Evolutionary conservation across 2,888 invertebrate genomes (phyloP).

Genomic region (Drosophila melanosoma): DNA sequence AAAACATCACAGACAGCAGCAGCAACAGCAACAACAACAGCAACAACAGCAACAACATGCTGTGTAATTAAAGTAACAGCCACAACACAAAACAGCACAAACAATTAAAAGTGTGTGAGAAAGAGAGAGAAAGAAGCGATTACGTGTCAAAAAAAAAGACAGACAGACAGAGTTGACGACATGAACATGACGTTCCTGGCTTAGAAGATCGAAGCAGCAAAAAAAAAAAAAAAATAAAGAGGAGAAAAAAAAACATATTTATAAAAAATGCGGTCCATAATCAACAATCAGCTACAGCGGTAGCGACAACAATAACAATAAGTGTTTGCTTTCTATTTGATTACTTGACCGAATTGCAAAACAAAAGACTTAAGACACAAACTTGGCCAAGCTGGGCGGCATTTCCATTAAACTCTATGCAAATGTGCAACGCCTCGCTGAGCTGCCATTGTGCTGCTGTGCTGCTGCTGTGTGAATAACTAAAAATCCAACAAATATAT

Average conservation of each 20-base stretch:
- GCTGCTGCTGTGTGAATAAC: slow-evolving; percentile 37
- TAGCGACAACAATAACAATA: slow-evolving; percentile 40
- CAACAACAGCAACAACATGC: slow-evolving; percentile 46
- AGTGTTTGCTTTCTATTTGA: slow-evolving; percentile 74
- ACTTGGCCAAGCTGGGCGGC: slow-evolving; percentile 46
- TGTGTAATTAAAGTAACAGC: slow-evolving; percentile 72
- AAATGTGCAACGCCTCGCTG: slow-evolving; percentile 78
- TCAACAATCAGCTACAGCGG: slow-evolving; percentile 42
- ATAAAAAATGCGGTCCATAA: slow-evolving; percentile 29
- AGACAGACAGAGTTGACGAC: slow-evolving; percentile 35
- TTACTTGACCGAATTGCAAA: slow-evolving; percentile 71
- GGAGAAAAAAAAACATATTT: not conserved
- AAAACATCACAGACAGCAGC: slow-evolving; percentile 1
- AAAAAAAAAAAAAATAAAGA: not conserved
- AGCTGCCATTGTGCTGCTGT: slow-evolving; percentile 24
- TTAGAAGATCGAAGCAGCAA: slow-evolving; percentile 18
- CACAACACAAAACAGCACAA: slow-evolving; percentile 29
- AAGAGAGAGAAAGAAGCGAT: slow-evolving; percentile 1
- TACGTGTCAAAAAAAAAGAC: not conserved
- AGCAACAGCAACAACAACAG: slow-evolving; percentile 39
- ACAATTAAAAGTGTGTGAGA: slow-evolving; percentile 53
- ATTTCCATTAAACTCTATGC: slow-evolving; percentile 63
- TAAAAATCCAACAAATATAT: slow-evolving; percentile 7
- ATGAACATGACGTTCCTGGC: slow-evolving; percentile 38
- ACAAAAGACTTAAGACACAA: slow-evolving; percentile 76